Base-by-base conservation (phyloP, 1,140 invertebrate species). In the Panagrolaimus sp. region DNA sequence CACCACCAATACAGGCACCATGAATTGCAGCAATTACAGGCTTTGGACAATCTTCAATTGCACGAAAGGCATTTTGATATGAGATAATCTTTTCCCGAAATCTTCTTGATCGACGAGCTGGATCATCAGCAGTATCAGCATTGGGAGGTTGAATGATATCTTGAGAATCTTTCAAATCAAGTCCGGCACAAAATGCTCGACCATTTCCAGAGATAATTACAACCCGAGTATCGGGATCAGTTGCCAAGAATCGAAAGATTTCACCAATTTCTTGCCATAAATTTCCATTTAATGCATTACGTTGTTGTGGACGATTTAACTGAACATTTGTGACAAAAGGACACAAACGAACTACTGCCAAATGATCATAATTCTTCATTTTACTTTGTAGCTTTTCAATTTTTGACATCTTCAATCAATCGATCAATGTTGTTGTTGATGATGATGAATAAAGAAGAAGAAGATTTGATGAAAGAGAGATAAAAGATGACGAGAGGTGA, bases 1-100 rank as follows among this genome's bases (percentile, higher is more conserved):
- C 95, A 14, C 88, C 94, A 0, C 95, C 95, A 65, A 97, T 88
- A 83, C 94, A 97, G 0, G 89, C 90, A 75, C 87, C 88, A 86
- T 97, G 93, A 21, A 94, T 84, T 0, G 92, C 91, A 48, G 88
- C 87, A 72, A 97, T 89, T 0, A 97, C 90, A 8, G 94, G 94
- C 83, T 96, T 97, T 9, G 85, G 83, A 76, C 90, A 91, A 88
- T 67, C 88, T 86, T 95, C 92, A 66, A 96, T 84, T 0, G 89
- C 85, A 28, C 88, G 88, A 71, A 96, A 89, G 24, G 88, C 87
- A 69, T 91, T 87, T 87, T 95, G 91, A 81, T 89, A 92, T 4
- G 83, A 69, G 74, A 84, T 85, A 66, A 96, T 90, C 7, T 85
- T 81, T 52, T 86, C 84, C 15, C 88, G 85, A 8, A 94, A 69